Conservation (phyloP, 2,888 invertebrate genomes). For the Azorinus chamasolen region DNA sequence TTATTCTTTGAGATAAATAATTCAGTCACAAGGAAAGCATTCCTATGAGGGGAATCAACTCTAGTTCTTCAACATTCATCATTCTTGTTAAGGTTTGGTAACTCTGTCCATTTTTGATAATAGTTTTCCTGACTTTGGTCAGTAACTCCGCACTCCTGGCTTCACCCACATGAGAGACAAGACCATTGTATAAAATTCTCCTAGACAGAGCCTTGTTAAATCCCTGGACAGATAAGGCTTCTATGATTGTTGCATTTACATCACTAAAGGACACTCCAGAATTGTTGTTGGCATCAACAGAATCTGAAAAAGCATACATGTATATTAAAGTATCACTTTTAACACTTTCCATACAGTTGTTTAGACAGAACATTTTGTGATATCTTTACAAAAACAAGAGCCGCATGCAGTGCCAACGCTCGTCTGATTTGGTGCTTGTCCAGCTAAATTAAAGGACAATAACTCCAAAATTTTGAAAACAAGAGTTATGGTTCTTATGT, state of each 20-base stretch:
- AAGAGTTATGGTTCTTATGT: too few relatives aligned
- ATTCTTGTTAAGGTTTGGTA: conserved; percentile 7
- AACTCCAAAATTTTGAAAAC: too few relatives aligned
- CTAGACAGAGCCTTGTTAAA: conserved; percentile 18
- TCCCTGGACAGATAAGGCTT: conserved; percentile 35
- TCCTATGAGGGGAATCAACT: conserved; percentile 19
- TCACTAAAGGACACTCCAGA: background rate
- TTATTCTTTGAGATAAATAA: background rate
- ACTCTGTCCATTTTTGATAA: conserved; percentile 34
- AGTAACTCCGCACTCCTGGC: conserved; percentile 22
- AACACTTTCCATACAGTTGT: too few relatives aligned
- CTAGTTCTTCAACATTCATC: conserved; percentile 9
- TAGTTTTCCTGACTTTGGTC: conserved; percentile 13
- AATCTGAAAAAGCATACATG: too few relatives aligned
- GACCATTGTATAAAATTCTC: conserved; percentile 25
- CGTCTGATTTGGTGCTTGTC: too few relatives aligned
- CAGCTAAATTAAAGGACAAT: too few relatives aligned
- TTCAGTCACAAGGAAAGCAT: conserved; percentile 6
- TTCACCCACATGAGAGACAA: conserved; percentile 15
- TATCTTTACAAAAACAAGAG: too few relatives aligned
- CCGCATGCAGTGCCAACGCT: too few relatives aligned
- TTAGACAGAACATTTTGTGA: too few relatives aligned
- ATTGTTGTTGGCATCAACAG: conserved; percentile 22
- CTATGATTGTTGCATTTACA: conserved; percentile 21
- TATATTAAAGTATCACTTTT: too few relatives aligned